These are phyloP conservation scores for Ennomos fuscantarius DNA, from an alignment of 2,888 invertebrate species.

Conservation along the genomic window DNA sequence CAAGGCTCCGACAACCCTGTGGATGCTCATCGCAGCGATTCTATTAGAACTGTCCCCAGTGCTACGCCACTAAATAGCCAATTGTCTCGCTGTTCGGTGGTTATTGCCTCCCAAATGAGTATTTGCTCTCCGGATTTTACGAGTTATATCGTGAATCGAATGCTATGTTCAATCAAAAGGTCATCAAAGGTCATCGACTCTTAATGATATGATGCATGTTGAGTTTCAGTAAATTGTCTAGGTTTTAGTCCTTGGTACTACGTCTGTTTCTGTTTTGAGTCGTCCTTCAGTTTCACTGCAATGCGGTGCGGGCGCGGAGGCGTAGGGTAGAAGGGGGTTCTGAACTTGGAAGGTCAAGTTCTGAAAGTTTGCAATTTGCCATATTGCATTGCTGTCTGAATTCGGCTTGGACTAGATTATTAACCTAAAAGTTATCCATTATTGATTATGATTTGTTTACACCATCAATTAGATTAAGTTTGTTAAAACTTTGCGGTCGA, in stretches of 20 bases:
- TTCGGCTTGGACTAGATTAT: conserved; percentile 50
- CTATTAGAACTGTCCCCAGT: conserved; percentile 51
- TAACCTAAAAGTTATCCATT: conserved; percentile 21
- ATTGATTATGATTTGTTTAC: conserved; percentile 28
- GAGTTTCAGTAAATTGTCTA: conserved; percentile 34
- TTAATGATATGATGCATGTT: conserved; percentile 32
- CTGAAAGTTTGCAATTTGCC: conserved; percentile 65
- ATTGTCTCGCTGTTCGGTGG: conserved; percentile 53
- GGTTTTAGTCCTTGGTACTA: conserved; percentile 32
- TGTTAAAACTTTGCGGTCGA: conserved; percentile 11
- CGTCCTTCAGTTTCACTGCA: conserved; percentile 77
- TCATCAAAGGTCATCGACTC: conserved; percentile 45
- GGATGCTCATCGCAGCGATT: conserved; percentile 55
- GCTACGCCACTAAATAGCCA: conserved; percentile 53
- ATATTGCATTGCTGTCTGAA: conserved; percentile 61
- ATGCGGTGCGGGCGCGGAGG: conserved; percentile 70
- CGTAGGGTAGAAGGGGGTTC: conserved; percentile 47
- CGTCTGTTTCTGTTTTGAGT: conserved; percentile 58
- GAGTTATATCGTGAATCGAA: conserved; percentile 40
- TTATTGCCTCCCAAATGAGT: conserved; percentile 51
- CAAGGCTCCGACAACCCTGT: conserved; percentile 62
- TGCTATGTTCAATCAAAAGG: conserved; percentile 34
- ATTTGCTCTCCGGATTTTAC: conserved; percentile 45
- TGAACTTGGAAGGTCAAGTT: conserved; percentile 79
- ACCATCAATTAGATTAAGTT: conserved; percentile 19